A percentile compares a stretch with the other conserved stretches of the same genome.
Conservation (phyloP, 2,888 invertebrate species). For the Exephanes ischioxanthus region DNA sequence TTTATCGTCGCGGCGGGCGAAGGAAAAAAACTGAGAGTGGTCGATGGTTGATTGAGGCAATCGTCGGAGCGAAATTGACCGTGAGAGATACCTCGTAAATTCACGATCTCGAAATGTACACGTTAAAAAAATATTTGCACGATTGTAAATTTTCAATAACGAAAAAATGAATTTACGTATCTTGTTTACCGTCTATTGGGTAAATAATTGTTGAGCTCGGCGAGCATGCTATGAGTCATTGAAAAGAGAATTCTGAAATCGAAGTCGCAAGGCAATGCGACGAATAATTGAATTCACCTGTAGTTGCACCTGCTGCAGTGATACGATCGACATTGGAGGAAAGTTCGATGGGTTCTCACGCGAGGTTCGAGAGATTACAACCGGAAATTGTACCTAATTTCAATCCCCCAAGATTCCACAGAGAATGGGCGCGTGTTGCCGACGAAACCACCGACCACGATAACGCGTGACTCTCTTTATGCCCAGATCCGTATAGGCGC, state of each 20-base stretch:
- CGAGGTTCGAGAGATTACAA: not conserved
- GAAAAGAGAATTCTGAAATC: not conserved
- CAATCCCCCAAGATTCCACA: slow-evolving; percentile 4
- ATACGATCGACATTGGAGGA: slow-evolving; percentile 4
- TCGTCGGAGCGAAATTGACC: not conserved
- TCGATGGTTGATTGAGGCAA: not conserved
- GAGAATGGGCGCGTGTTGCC: slow-evolving; percentile 39
- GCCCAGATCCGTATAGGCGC: not conserved
- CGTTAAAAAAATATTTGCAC: not conserved
- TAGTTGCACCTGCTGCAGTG: not conserved
- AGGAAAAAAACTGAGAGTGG: not conserved
- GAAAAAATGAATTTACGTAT: not conserved
- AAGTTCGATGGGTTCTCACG: not conserved
- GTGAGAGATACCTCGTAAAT: not conserved
- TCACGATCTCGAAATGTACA: not conserved
- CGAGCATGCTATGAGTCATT: not conserved
- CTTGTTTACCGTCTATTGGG: not conserved
- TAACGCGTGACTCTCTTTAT: slow-evolving; percentile 45
- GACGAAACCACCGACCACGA: slow-evolving; percentile 32
- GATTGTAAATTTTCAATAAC: not conserved
- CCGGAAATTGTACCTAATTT: slow-evolving; percentile 12
- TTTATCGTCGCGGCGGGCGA: not conserved
- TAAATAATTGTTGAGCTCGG: not conserved
- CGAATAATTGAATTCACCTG: not conserved
- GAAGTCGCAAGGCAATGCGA: not conserved